Conservation (phyloP, 1,140 invertebrate genomes). For the Bombus huntii region DNA sequence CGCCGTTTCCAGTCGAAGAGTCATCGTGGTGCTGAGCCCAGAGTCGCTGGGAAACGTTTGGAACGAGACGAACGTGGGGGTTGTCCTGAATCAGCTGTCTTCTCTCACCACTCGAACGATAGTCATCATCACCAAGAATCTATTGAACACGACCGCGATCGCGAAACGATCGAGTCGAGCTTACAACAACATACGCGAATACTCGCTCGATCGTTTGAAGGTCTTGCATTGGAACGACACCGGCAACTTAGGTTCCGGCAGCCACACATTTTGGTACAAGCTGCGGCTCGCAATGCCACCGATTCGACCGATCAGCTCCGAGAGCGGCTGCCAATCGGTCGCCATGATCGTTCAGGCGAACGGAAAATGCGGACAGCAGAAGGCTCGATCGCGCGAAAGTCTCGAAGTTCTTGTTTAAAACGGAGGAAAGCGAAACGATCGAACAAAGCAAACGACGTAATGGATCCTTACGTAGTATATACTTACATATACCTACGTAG, state of each 20-base stretch:
- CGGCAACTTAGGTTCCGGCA: conserved; percentile 35
- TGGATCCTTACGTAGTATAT: no score
- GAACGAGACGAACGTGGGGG: conserved; percentile 74
- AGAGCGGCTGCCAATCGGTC: conserved; percentile 74
- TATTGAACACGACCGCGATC: conserved; percentile 71
- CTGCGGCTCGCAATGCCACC: conserved; percentile 78
- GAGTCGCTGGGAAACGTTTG: conserved; percentile 74
- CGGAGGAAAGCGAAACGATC: not conserved
- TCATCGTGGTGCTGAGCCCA: conserved; percentile 77
- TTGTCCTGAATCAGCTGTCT: conserved; percentile 75
- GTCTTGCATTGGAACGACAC: conserved; percentile 75
- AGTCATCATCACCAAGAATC: conserved; percentile 74
- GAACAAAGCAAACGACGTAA: not conserved
- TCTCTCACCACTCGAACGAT: conserved; percentile 68
- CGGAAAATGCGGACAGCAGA: conserved; percentile 74
- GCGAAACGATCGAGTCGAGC: conserved; percentile 70
- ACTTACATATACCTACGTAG: no score
- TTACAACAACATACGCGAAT: conserved; percentile 57
- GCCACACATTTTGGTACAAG: conserved; percentile 78
- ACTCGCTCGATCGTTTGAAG: conserved; percentile 71
- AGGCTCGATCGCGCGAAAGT: conserved; percentile 77
- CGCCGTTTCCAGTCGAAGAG: conserved; percentile 69
- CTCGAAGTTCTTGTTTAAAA: conserved; percentile 80
- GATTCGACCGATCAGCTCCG: conserved; percentile 67
- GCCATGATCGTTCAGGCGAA: conserved; percentile 79